Percentiles rank a stretch among this genome's conserved stretches.
These are phyloP conservation scores for Bagarius yarrelli DNA, from an alignment of 2,113 vertebrate genomes.

Conservation along the genomic window DNA sequence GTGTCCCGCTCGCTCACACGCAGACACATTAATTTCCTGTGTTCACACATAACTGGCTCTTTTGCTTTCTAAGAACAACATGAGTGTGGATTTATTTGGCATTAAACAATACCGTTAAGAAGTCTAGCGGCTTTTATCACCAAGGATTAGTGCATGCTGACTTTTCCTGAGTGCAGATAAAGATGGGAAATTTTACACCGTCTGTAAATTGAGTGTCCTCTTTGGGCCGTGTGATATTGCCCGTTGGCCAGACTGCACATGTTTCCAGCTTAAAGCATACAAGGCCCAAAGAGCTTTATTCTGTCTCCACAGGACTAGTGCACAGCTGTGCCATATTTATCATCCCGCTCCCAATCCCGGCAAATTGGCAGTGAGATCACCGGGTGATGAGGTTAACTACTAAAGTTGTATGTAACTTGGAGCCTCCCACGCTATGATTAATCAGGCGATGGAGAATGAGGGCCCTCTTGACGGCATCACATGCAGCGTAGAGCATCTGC, in stretches of 20 bases:
- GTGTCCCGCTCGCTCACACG: conserved; percentile 22
- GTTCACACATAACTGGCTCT: conserved; percentile 62
- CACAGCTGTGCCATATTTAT: conserved; percentile 80
- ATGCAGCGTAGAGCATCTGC: conserved; percentile 72
- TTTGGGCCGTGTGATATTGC: conserved; percentile 23
- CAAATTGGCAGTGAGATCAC: conserved; percentile 82
- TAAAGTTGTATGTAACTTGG: conserved; percentile 89
- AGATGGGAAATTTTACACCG: conserved; percentile 68
- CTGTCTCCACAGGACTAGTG: conserved; percentile 60
- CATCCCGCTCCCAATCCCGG: conserved; percentile 79
- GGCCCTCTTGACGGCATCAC: conserved; percentile 74
- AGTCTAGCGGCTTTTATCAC: conserved; percentile 52
- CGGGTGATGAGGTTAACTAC: conserved; percentile 93
- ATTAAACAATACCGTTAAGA: conserved; percentile 72
- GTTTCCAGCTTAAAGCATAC: conserved; percentile 53
- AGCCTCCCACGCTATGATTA: conserved; percentile 83
- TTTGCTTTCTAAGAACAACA: conserved; percentile 71
- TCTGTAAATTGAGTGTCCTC: conserved; percentile 59
- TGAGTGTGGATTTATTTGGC: conserved; percentile 72
- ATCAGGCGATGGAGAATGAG: conserved; percentile 80
- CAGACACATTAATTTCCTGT: conserved; percentile 46
- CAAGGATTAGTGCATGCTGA: conserved; percentile 71
- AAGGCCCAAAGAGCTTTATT: conserved; percentile 42
- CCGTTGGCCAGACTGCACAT: conserved; percentile 23
- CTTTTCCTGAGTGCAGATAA: conserved; percentile 72